Conservation (phyloP, 2,888 invertebrate species). For the Microdon myrmicae region DNA sequence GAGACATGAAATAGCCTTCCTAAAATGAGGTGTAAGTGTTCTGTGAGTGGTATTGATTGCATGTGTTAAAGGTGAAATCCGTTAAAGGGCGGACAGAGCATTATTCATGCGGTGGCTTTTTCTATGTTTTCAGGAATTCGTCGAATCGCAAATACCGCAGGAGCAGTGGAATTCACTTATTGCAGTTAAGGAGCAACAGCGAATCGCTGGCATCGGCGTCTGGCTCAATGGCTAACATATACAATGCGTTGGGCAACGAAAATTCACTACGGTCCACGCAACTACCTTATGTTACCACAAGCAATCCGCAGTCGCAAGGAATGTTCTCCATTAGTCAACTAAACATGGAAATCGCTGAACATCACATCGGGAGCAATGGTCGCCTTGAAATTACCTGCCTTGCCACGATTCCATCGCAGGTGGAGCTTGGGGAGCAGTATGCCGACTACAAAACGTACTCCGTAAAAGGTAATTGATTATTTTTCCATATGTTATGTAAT, state of each 20-base stretch:
- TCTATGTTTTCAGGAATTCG: constrained; percentile 59
- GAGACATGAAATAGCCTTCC: no score
- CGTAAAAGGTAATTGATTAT: constrained; percentile 72
- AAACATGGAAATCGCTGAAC: constrained; percentile 78
- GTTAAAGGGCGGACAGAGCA: no score
- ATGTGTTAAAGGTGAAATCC: no score
- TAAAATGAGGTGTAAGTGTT: no score
- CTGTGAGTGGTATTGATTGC: no score
- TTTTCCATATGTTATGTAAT: no score
- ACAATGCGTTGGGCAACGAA: constrained; percentile 35
- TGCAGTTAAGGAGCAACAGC: constrained; percentile 55
- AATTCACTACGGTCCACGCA: constrained; percentile 24
- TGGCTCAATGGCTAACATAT: constrained; percentile 49
- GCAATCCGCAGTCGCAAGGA: constrained; percentile 62
- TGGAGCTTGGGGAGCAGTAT: constrained; percentile 76
- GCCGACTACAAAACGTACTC: constrained; percentile 80
- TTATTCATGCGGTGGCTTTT: no score
- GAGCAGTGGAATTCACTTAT: constrained; percentile 32
- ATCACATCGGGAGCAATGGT: constrained; percentile 77
- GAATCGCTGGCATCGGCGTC: constrained; percentile 63
- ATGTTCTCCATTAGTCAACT: constrained; percentile 74
- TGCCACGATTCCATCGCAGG: constrained; percentile 81
- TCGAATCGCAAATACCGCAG: constrained; percentile 65
- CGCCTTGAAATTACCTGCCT: constrained; percentile 79
- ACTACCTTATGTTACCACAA: constrained; percentile 13